Percentiles rank a stretch among this genome's conserved stretches.
phyloP scores from a whole-genome alignment of 2,797 vertebrate species.

The Chiloscyllium punctatum region DNA sequence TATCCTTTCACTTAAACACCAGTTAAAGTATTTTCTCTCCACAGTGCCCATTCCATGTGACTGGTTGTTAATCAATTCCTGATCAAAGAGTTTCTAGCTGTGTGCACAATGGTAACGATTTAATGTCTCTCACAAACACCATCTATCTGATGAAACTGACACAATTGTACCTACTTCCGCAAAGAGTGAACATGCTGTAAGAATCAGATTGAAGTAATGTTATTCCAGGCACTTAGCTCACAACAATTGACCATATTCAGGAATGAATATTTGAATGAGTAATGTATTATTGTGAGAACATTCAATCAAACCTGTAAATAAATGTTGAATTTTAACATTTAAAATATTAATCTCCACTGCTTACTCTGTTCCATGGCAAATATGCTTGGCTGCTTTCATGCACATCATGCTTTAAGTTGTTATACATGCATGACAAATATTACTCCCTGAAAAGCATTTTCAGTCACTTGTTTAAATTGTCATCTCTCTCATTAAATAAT shows the following conservation, averaged over 20 bases:
- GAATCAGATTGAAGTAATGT: background rate
- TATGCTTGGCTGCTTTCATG: background rate
- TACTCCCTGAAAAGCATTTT: background rate
- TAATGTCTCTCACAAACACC: background rate
- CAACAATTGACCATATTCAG: background rate
- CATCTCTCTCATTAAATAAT: background rate
- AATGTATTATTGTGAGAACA: background rate
- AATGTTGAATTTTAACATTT: constrained; percentile 4
- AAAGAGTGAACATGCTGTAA: background rate
- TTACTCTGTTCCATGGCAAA: background rate
- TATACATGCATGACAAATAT: background rate
- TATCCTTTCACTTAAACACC: background rate
- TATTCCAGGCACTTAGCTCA: background rate
- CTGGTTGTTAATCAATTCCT: background rate
- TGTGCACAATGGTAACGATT: background rate
- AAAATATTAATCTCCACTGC: background rate
- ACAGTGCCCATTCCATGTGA: background rate
- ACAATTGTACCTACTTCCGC: background rate
- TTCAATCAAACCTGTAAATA: background rate
- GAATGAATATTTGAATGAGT: background rate
- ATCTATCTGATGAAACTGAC: constrained; percentile 15
- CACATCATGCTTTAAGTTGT: background rate
- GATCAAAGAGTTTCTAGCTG: background rate
- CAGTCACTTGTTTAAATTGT: background rate
- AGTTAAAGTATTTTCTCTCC: background rate